phyloP scores from a whole-genome alignment of 2,797 vertebrate species.

The Rhabdophis nuchalis region DNA sequence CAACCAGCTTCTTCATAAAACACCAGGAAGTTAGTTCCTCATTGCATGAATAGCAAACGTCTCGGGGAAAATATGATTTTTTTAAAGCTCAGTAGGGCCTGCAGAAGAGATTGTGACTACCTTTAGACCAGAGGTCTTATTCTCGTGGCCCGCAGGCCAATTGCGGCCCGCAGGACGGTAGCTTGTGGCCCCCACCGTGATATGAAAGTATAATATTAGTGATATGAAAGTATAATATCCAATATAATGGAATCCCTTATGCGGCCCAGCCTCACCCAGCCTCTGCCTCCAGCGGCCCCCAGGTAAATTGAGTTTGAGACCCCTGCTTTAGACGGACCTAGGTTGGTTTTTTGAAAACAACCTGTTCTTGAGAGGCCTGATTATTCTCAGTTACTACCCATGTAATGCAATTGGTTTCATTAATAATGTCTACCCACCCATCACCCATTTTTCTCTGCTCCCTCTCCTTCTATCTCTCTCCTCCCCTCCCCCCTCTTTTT shows the following conservation, averaged over 20 bases:
- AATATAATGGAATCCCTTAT: too few species aligned
- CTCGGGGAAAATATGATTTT: slow-evolving; percentile 33
- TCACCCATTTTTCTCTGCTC: background rate
- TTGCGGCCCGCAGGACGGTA: too few species aligned
- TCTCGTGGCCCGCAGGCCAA: too few species aligned
- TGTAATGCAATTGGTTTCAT: background rate
- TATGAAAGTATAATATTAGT: too few species aligned
- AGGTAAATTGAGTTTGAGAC: too few species aligned
- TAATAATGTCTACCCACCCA: background rate
- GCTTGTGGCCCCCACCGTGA: too few species aligned
- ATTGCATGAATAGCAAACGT: slow-evolving; percentile 40
- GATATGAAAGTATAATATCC: too few species aligned
- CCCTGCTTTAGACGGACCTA: background rate
- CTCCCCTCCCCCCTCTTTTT: too few species aligned
- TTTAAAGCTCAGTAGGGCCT: slow-evolving; percentile 21
- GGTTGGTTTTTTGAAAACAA: background rate
- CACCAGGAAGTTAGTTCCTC: slow-evolving; percentile 38
- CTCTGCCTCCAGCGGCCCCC: too few species aligned
- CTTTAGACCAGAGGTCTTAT: too few species aligned
- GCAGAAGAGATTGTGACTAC: background rate
- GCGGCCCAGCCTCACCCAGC: too few species aligned
- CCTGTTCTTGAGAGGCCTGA: background rate
- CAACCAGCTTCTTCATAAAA: slow-evolving; percentile 50
- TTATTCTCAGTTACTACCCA: background rate
- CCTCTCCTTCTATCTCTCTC: too few species aligned